Conservation (phyloP, 2,797 vertebrate genomes). For the Pachyuromys duprasi region DNA sequence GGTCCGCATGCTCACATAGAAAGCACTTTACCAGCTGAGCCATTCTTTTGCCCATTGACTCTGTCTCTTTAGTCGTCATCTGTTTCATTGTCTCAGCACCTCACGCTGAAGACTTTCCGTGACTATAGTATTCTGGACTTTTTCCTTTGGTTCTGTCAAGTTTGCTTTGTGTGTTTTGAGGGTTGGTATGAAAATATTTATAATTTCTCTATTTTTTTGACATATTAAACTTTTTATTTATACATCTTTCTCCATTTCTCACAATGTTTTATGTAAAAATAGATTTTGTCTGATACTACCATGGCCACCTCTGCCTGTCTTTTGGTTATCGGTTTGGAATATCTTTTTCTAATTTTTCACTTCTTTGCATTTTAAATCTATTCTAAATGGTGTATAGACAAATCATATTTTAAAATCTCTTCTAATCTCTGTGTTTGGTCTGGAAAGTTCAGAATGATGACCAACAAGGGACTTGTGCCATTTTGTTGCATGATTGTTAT, state of each 20-base stretch:
- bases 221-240: neutral
- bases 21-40: neutral
- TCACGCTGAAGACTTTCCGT: neutral
- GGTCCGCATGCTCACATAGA: neutral
- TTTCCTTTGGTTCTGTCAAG: neutral
- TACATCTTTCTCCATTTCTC: neutral
- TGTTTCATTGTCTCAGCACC: no score
- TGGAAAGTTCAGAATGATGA: neutral
- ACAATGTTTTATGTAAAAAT: neutral
- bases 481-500: neutral
- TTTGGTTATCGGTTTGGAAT: neutral
- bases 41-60: no score
- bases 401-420: neutral
- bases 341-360: neutral
- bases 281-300: neutral
- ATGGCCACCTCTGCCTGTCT: neutral
- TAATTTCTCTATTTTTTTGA: neutral
- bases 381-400: neutral
- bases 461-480: neutral
- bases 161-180: neutral
- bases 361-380: neutral
- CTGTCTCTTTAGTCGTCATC: neutral
- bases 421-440: neutral
- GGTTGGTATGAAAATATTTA: neutral
- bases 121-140: neutral